phyloP scores from a whole-genome alignment of 1,140 invertebrate species.

The Drosophila sproati region DNA sequence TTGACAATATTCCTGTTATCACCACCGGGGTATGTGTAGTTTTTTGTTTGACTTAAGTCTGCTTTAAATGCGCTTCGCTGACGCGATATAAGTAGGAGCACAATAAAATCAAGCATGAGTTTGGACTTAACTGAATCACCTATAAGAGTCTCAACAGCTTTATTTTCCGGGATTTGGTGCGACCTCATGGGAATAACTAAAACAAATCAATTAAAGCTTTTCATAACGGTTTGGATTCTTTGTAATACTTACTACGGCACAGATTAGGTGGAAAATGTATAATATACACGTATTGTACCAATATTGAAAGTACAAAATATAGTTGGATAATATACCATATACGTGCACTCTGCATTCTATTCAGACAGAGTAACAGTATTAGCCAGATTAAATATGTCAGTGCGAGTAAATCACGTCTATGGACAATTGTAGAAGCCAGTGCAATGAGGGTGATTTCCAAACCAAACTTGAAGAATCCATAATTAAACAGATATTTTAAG shows the following conservation, averaged over 20 bases:
- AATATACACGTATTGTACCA: constrained; percentile 95
- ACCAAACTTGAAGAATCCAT: constrained; percentile 97
- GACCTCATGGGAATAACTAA: background rate
- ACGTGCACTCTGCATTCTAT: constrained; percentile 87
- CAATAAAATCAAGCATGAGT: constrained; percentile 95
- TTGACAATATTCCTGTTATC: constrained; percentile 88
- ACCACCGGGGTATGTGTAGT: constrained; percentile 85
- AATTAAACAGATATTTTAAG: constrained; percentile 95
- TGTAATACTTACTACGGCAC: constrained; percentile 87
- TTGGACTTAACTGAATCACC: constrained; percentile 85
- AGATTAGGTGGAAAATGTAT: constrained; percentile 94
- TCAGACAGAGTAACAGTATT: constrained; percentile 90
- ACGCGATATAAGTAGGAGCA: constrained; percentile 94
- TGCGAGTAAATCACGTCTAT: constrained; percentile 95
- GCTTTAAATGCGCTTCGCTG: constrained; percentile 94
- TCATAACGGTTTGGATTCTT: background rate
- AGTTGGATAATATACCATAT: constrained; percentile 95
- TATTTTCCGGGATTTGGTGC: background rate
- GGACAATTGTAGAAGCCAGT: constrained; percentile 93
- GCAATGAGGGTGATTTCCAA: constrained; percentile 95
- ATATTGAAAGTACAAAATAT: constrained; percentile 92
- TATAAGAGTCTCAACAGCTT: constrained; percentile 17
- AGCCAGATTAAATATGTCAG: constrained; percentile 95
- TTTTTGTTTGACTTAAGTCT: constrained; percentile 87
- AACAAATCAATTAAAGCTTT: background rate